Base-by-base conservation (phyloP, 2,797 vertebrate genomes). In the Bovichtus variegatus region DNA sequence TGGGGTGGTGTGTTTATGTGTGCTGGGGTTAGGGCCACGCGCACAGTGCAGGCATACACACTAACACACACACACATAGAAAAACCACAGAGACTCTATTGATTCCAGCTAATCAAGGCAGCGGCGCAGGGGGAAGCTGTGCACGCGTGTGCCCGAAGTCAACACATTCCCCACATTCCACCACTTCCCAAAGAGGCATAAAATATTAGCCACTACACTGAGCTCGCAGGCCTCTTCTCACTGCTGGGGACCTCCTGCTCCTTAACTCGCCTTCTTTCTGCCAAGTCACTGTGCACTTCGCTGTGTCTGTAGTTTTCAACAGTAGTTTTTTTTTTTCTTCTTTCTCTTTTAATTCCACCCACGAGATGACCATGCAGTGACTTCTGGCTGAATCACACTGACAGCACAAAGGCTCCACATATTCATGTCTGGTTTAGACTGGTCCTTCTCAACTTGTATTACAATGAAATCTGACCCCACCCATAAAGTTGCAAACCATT, bases 101-200 rank as follows among this genome's bases (percentile, higher is more conserved):
- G 94, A 96, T 94, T 93, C 90, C 38, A 61, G 84, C 89, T 92
- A 93, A 94, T 94, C 83, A 89, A 89, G 86, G 91, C 91, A 74
- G 82, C 63, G 76, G 91, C 83, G 76, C 84, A 87, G 80, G 75
- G 85, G 91, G 90, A 87, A 74, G 86, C 79, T 58, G 73, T 51
- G 66, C 88, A 93, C 87, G 94, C 87, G 88, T 88, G 91, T 88
- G 49, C 92, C 31, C 34, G 41, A 94, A 95, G 94, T 96, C 96
- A 96, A 95, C 92, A 93, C 93, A 97, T 97, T 97, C 97, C 85
- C 89, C 41, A 27, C 93, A 97, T 97, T 97, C 96, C 94, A 90
- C 78, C 86, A 94, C 93, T 96, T 97, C 95, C 94, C 93, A 90
- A 94, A 94, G 90, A 94, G 90, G 92, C 91, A 95, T 91, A 91